These are phyloP conservation scores for Perithous albicinctus DNA, from an alignment of 2,888 invertebrate genomes.

Conservation along the genomic window DNA sequence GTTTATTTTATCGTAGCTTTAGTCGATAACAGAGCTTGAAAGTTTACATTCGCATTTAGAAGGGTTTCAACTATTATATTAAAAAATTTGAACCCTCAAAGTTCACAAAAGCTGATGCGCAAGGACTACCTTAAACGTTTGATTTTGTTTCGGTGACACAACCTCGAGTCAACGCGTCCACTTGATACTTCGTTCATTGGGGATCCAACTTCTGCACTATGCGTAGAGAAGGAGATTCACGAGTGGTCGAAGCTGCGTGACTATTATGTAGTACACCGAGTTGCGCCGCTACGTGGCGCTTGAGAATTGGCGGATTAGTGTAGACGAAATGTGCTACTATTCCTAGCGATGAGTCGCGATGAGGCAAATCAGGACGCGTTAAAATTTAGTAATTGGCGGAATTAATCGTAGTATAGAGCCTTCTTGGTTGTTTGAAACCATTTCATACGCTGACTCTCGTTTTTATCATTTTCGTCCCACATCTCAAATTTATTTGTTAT, in stretches of 20 bases:
- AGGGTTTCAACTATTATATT: no score
- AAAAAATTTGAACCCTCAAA: no score
- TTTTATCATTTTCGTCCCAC: not conserved
- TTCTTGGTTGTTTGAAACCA: not conserved
- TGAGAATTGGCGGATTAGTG: constrained; percentile 40
- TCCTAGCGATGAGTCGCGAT: constrained; percentile 43
- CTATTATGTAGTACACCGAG: not conserved
- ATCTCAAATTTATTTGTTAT: not conserved
- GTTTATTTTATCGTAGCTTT: no score
- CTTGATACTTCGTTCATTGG: constrained; percentile 46
- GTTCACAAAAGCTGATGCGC: no score
- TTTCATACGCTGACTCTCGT: not conserved
- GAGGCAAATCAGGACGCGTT: constrained; percentile 51
- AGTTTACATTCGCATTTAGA: no score
- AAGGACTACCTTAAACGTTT: no score
- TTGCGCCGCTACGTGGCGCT: constrained; percentile 24
- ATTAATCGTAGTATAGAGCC: constrained; percentile 32
- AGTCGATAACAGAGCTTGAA: no score
- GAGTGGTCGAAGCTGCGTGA: not conserved
- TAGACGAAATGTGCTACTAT: constrained; percentile 49
- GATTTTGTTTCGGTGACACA: constrained; percentile 1
- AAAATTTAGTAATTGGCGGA: constrained; percentile 31
- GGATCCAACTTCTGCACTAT: constrained; percentile 8
- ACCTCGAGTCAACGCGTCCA: constrained; percentile 30
- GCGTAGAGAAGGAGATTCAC: not conserved